Evolutionary conservation across 2,888 invertebrate genomes (phyloP).

Genomic region (Leucophenga montana): DNA sequence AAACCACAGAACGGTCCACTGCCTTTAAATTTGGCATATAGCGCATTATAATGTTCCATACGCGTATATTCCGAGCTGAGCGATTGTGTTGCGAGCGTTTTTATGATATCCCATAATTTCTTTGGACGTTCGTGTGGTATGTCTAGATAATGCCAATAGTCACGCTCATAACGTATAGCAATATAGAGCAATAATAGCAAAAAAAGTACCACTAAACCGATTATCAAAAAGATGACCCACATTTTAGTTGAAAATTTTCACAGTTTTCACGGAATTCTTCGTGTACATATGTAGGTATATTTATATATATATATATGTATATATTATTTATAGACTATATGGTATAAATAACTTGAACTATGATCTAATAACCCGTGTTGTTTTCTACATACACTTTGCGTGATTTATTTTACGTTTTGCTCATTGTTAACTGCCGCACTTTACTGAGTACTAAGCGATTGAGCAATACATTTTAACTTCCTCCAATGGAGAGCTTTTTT

Average conservation of each 20-base stretch:
- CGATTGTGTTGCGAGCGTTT: conserved; percentile 48
- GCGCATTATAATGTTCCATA: conserved; percentile 50
- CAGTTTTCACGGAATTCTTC: no score
- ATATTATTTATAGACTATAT: neutral
- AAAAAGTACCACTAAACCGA: conserved; percentile 57
- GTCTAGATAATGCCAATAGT: conserved; percentile 64
- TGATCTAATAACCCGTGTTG: conserved; percentile 56
- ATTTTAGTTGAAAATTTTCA: conserved; percentile 38
- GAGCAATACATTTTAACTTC: conserved; percentile 47
- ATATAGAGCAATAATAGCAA: conserved; percentile 52
- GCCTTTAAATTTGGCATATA: conserved; percentile 66
- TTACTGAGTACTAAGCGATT: conserved; percentile 55
- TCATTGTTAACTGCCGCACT: conserved; percentile 54
- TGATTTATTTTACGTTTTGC: conserved; percentile 45
- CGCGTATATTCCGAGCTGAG: conserved; percentile 54
- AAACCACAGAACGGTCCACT: conserved; percentile 68
- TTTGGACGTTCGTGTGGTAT: conserved; percentile 66
- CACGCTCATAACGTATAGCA: conserved; percentile 59
- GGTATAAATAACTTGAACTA: conserved; percentile 32
- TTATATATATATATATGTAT: no score
- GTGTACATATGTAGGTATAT: no score
- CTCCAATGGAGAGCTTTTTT: conserved; percentile 49
- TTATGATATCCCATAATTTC: conserved; percentile 56
- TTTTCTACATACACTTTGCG: neutral
- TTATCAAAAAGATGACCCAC: conserved; percentile 64